phyloP scores from a whole-genome alignment of 2,797 vertebrate species.

The Propithecus deckenii region DNA sequence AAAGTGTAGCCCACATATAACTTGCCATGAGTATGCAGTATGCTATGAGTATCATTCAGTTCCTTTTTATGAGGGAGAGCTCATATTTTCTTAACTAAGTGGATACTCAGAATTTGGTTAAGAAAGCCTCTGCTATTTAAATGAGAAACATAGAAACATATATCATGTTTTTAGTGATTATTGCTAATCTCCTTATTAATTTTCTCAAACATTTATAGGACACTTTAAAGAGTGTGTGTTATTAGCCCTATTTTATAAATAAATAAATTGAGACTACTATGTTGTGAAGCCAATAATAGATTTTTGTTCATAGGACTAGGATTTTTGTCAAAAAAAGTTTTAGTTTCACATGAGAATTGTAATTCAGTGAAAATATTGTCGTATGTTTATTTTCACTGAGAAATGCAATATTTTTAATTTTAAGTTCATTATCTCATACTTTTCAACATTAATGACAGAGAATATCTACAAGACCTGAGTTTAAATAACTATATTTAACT shows the following conservation, averaged over 20 bases:
- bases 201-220: neutral
- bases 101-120: neutral
- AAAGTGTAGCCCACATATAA: neutral
- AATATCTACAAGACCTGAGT: neutral
- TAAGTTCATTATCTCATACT: neutral
- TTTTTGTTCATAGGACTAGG: neutral
- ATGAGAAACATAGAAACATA: neutral
- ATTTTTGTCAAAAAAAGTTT: neutral
- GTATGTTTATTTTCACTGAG: neutral
- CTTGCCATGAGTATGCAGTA: neutral
- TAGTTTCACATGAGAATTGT: neutral
- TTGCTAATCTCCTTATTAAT: neutral
- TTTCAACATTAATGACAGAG: neutral
- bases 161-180: neutral
- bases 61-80: neutral
- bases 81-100: neutral
- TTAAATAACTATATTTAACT: neutral
- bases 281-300: neutral
- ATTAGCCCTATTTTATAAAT: slow-evolving; percentile 34
- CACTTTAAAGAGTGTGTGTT: neutral
- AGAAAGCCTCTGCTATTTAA: neutral
- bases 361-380: neutral
- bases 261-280: slow-evolving; percentile 25
- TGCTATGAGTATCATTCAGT: neutral
- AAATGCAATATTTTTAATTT: neutral